A percentile compares a stretch with the other conserved stretches of the same genome.
Evolutionary conservation across 2,113 vertebrate genomes (phyloP).

Genomic region (Elanus axillaris): DNA sequence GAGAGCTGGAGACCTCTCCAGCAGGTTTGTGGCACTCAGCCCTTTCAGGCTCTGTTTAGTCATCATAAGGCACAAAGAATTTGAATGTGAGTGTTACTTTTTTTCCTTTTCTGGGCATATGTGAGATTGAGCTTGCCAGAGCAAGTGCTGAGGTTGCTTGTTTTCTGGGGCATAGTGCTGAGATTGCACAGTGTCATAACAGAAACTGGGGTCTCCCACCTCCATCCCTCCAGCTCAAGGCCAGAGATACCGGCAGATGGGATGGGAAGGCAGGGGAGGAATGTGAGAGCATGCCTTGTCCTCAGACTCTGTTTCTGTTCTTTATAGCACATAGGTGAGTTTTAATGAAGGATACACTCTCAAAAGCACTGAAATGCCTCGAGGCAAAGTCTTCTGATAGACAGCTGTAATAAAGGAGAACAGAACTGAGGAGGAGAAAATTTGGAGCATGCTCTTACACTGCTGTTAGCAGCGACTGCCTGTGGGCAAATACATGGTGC

Average conservation of each 20-base stretch:
- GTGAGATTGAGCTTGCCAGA: conserved; percentile 42
- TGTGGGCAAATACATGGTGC: background rate
- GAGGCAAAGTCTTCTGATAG: background rate
- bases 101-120: conserved; percentile 64
- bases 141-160: conserved; percentile 46
- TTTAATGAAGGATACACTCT: background rate
- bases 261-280: background rate
- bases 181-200: background rate
- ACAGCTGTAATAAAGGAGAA: background rate
- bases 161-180: conserved; percentile 40
- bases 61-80: conserved; percentile 19
- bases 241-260: background rate
- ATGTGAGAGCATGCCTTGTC: background rate
- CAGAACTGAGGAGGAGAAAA: background rate
- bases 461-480: background rate
- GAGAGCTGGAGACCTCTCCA: background rate
- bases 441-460: background rate
- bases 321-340: background rate
- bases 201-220: background rate
- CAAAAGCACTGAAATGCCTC: background rate
- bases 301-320: background rate
- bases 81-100: background rate
- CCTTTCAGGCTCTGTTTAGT: conserved; percentile 14
- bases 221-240: background rate
- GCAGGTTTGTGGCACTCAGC: background rate